A percentile compares a stretch with the other conserved stretches of the same genome.
Evolutionary conservation across 2,113 vertebrate species (phyloP).

Genomic region (Trichechus manatus): DNA sequence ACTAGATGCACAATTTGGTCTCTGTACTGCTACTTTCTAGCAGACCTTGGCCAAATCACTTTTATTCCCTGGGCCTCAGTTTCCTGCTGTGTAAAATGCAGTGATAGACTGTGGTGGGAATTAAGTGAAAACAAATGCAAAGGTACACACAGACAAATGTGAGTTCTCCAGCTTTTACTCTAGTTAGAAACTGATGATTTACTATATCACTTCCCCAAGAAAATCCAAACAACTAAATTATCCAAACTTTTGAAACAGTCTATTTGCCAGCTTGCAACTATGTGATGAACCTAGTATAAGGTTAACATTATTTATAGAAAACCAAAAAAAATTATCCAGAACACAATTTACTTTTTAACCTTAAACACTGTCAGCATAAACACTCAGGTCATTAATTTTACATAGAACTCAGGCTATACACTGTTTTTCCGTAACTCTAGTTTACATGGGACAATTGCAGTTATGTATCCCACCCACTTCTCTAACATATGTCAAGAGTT

Average conservation of each 20-base stretch:
- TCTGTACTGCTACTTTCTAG: neutral
- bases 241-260: neutral
- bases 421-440: neutral
- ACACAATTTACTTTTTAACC: neutral
- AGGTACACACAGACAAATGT: neutral
- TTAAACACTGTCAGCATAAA: neutral
- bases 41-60: neutral
- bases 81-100: neutral
- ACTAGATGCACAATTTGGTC: neutral
- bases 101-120: neutral
- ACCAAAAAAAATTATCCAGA: neutral
- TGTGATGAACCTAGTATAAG: neutral
- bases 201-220: neutral
- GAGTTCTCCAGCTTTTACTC: neutral
- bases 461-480: neutral
- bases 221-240: neutral
- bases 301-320: slow-evolving; percentile 37
- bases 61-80: neutral
- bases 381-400: neutral
- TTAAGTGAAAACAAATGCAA: neutral
- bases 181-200: neutral
- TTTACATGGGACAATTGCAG: neutral
- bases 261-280: slow-evolving; percentile 16
- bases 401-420: neutral
- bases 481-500: neutral